Conservation (phyloP, 2,113 vertebrate genomes). For the Phylloscopus whistleri region DNA sequence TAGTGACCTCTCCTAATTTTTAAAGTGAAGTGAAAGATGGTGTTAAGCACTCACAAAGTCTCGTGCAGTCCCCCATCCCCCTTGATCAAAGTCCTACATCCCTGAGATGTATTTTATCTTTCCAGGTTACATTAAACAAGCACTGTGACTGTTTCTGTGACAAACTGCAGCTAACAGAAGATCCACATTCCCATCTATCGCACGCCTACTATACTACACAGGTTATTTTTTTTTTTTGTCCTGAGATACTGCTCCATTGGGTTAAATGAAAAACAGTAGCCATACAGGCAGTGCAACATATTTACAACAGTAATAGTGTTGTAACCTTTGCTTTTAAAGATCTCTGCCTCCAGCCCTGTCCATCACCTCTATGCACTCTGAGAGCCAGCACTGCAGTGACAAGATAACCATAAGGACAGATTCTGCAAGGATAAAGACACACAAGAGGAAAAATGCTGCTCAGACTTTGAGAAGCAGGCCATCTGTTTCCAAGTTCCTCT, state of each 20-base stretch:
- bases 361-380: background rate
- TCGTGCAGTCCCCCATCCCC: background rate
- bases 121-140: background rate
- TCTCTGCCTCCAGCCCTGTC: background rate
- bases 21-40: background rate
- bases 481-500: slow-evolving; percentile 13
- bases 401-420: background rate
- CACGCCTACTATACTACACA: background rate
- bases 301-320: background rate
- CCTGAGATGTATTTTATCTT: background rate
- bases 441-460: background rate
- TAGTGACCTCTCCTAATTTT: background rate
- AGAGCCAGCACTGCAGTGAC: background rate
- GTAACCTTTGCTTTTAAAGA: background rate
- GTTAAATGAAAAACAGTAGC: background rate
- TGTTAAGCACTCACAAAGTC: background rate
- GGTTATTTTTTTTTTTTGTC: background rate
- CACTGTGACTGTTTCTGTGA: background rate
- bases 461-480: background rate
- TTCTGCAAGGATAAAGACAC: background rate
- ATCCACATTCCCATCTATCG: background rate
- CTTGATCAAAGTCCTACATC: background rate
- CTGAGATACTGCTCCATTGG: background rate
- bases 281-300: background rate
- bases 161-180: background rate